Base-by-base conservation (phyloP, 2,113 vertebrate species). In the Morone chrysops region DNA sequence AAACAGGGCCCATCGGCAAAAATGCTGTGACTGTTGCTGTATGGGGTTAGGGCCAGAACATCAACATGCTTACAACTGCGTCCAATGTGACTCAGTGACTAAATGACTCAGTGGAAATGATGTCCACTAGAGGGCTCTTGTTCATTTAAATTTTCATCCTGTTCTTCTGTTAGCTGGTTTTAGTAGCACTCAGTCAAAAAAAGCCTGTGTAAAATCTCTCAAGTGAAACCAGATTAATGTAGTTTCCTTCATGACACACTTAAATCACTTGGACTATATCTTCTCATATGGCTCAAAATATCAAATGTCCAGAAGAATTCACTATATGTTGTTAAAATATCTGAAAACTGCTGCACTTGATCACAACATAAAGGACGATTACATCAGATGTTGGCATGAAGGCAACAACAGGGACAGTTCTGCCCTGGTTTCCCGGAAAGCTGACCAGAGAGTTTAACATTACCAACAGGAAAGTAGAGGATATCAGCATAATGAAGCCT, bases 401-500 rank as follows among this genome's bases (percentile, higher is more conserved):
- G 31, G 53, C 6, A 4, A 68, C 6, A 51, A 25, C 0, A 13
- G 18, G 6, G 5, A 61, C 18, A 40, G 6, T 78, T 76, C 40
- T 63, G 4, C 11, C 17, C 25, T 63, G 61, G n/a, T 75, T 75
- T 73, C 65, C 65, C 12, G 1, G 61, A 73, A 68, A 51, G 13
- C 43, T 51, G 50, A 75, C 57, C 1, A 77, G 12, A 65, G 41
- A n/a, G 20, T 57, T 65, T 57, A 65, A 70, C 59, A 61, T 65
- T 40, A 13, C 22, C 31, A 6, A 80, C 59, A 51, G 38, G 40
- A 80, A 72, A 72, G 10, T 12, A 50, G 14, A 59, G 4, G 22
- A 59, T 56, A 73, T 73, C 67, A 72, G 22, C 50, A 48, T 22
- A 56, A 77, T 66, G 40, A 70, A 45, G 59, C 41, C 67, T 51